Conservation (phyloP, 2,888 invertebrate genomes). For the Chrysotoxum bicinctum region DNA sequence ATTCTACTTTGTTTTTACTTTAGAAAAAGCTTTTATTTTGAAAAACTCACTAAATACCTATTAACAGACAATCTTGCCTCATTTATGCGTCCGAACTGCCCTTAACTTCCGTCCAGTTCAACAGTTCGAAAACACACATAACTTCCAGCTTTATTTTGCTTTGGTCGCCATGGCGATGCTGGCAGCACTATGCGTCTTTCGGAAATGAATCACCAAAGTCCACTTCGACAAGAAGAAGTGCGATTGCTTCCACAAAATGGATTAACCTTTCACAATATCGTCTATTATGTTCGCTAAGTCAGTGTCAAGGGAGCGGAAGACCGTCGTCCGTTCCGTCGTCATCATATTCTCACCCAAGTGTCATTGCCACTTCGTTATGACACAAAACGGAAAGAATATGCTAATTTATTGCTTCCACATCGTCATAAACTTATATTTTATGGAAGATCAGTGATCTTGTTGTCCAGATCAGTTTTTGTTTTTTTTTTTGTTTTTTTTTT, state of each 20-base stretch:
- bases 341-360: slow-evolving; percentile 21
- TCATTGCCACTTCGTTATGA: slow-evolving; percentile 34
- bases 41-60: background rate
- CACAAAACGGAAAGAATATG: slow-evolving; percentile 49
- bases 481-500: background rate
- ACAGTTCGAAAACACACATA: background rate
- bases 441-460: slow-evolving; percentile 68
- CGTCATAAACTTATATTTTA: slow-evolving; percentile 39
- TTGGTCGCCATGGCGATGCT: background rate
- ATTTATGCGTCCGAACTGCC: slow-evolving; percentile 41
- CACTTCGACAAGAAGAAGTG: slow-evolving; percentile 20
- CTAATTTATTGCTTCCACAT: slow-evolving; percentile 58
- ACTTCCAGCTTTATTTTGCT: background rate
- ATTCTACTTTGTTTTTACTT: too few species aligned
- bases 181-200: background rate
- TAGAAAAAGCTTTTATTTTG: too few species aligned
- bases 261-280: slow-evolving; percentile 63
- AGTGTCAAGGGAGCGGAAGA: slow-evolving; percentile 53
- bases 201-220: slow-evolving; percentile 55
- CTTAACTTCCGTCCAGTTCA: slow-evolving; percentile 47
- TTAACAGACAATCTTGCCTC: background rate
- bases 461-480: slow-evolving; percentile 50
- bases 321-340: background rate
- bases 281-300: slow-evolving; percentile 34
- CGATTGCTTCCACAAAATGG: slow-evolving; percentile 48